Evolutionary conservation across 1,140 invertebrate genomes (phyloP), one percentile per base, ranked within the genome.

Genomic region (Listronotus oregonensis): DNA sequence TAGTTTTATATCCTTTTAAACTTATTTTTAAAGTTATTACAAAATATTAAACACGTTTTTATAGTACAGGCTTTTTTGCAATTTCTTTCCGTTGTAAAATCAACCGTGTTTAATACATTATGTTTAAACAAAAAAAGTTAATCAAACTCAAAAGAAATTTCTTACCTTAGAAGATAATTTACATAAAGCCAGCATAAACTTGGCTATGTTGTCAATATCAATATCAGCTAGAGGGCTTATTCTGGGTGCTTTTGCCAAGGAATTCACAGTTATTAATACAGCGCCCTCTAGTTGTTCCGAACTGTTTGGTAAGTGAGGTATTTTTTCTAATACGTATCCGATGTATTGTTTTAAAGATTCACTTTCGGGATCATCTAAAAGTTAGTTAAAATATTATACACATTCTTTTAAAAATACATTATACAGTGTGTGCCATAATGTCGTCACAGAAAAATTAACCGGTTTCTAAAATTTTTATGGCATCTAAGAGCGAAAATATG

Each of bases 121-220:
- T n/a, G n/a, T n/a, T n/a, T n/a, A n/a, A n/a, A n/a, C n/a, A n/a
- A n/a, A n/a, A n/a, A n/a, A n/a, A n/a, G n/a, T n/a, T n/a, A n/a
- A n/a, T n/a, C n/a, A n/a, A n/a, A 27, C 1, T 4, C 11, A 37
- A 37, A 37, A 37, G 8, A 37, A 37, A 37, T 37, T 5, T 60
- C 58, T 60, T 51, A 71, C 71, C 54, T 66, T 44, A 27, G 51
- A 15, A 10, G 66, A 65, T 27, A 62, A 39, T 50, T 67, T 51
- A 57, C 67, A 73, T 40, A 73, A 37, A n/a, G 71, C 67, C 21
- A 71, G 17, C 61, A 73, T 62, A 56, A 73, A 71, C 47, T 69
- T 71, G 10, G 50, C 57, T 21, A 71, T 67, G 32, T 67, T 64
- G 31, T 69, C 64, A 12, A 71, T 50, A 37, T 71, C 56, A n/a